Evolutionary conservation across 2,113 vertebrate genomes (phyloP), one percentile per base, ranked within the genome.

Genomic region (Mirza zaza): DNA sequence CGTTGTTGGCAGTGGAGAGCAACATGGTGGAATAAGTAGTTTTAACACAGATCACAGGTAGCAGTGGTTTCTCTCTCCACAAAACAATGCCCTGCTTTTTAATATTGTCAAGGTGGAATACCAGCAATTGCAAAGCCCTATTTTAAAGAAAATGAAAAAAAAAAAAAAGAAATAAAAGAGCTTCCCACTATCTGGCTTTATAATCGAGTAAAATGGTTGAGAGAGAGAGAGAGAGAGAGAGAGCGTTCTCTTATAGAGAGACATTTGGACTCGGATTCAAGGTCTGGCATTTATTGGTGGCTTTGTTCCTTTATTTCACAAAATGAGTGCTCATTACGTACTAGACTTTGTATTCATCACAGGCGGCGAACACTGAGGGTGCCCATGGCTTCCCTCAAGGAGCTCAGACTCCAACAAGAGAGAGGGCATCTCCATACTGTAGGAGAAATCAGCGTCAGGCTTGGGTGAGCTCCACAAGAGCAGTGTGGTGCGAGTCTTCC

Each of bases 361-460:
- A 52, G 23, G 42, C 13, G 10, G 0, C 1, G 4, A 20, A 32
- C 17, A 4, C 3, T 34, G 55, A 17, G n/a, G 0, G 0, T 2
- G 20, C 20, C 2, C 17, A 7, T 39, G 1, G 0, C 13, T 50
- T 23, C 42, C n/a, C 11, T 34, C 18, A 3, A 4, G 8, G 27
- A 23, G 20, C 57, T 75, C 57, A 42, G 29, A 34, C 17, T 45
- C 25, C 7, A 21, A 4, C 1, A 1, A 48, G n/a, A 83, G 5
- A 25, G 10, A 70, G 1, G 17, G 2, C n/a, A 10, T 81, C 29
- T 70, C 39, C 1, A 9, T 3, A 20, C 21, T 2, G 0, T 6
- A 5, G 27, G 25, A 76, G 27, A 32, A 12, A 2, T 10, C 1
- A 34, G 9, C 1, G 5, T 48, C 20, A 32, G 23, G 29, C 23